Percentiles rank a stretch among this genome's conserved stretches.
These are phyloP conservation scores for Trichomycterus rosablanca DNA, from an alignment of 2,113 vertebrate species.

Conservation along the genomic window DNA sequence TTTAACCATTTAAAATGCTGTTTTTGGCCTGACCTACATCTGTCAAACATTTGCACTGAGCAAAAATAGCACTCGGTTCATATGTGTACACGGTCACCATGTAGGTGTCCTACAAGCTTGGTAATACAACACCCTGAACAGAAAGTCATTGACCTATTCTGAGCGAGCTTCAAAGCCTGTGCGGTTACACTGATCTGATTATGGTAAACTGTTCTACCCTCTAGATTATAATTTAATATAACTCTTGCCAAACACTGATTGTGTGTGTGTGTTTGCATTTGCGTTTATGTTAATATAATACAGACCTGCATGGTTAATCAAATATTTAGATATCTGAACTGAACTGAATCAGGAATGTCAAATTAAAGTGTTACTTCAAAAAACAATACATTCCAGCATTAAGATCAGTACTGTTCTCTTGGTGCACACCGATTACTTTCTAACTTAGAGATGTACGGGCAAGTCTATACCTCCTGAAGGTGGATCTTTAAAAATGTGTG, in stretches of 20 bases:
- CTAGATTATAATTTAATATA: constrained; percentile 3
- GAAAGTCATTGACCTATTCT: constrained; percentile 5
- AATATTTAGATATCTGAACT: too few species aligned
- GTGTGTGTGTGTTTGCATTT: not conserved
- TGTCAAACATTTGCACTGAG: not conserved
- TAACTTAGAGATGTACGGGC: too few species aligned
- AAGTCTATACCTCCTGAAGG: too few species aligned
- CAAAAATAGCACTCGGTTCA: constrained; percentile 1
- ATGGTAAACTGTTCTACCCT: constrained; percentile 10
- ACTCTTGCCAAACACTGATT: too few species aligned
- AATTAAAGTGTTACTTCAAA: too few species aligned
- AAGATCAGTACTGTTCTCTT: too few species aligned
- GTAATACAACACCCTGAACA: constrained; percentile 11
- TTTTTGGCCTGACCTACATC: not conserved
- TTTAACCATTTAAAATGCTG: too few species aligned
- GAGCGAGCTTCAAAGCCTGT: constrained; percentile 1
- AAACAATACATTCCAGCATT: too few species aligned
- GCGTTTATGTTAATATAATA: not conserved
- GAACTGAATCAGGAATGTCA: too few species aligned
- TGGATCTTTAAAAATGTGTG: too few species aligned
- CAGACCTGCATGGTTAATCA: not conserved
- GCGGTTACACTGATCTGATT: constrained; percentile 27
- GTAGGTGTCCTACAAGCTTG: not conserved
- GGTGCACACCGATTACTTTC: too few species aligned
- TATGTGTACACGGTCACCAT: not conserved